Conservation (phyloP, 2,888 invertebrate species). For the Ischnus inquisitorius region DNA sequence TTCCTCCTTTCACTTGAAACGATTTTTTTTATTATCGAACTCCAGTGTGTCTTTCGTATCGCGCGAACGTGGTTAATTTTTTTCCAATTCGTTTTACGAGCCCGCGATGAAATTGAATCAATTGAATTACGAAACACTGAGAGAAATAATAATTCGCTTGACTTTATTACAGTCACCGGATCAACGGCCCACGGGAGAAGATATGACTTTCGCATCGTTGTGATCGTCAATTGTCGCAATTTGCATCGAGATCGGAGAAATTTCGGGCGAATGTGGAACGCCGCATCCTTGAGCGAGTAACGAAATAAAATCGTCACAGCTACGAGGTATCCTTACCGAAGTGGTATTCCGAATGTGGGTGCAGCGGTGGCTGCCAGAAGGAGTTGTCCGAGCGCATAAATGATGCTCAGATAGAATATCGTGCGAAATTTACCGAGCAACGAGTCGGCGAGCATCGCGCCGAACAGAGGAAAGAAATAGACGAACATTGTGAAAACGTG, state of each 20-base stretch:
- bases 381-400: conserved; percentile 94
- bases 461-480: conserved; percentile 95
- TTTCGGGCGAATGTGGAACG: conserved; percentile 53
- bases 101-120: neutral
- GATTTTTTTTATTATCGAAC: neutral
- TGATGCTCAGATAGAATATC: conserved; percentile 94
- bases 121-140: neutral
- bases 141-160: neutral
- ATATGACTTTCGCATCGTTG: neutral
- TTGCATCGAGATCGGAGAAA: neutral
- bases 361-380: conserved; percentile 91
- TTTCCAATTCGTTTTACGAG: neutral
- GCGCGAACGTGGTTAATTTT: neutral
- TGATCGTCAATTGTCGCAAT: conserved; percentile 17
- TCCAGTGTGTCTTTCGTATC: no score
- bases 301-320: neutral
- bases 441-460: conserved; percentile 97
- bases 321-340: conserved; percentile 84
- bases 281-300: conserved; percentile 51
- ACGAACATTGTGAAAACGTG: conserved; percentile 96
- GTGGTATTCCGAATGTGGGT: conserved; percentile 88
- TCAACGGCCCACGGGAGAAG: neutral
- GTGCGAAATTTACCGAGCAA: conserved; percentile 96
- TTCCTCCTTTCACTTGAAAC: conserved; percentile 19
- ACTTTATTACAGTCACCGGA: neutral